Evolutionary conservation across 2,888 invertebrate species (phyloP).

Genomic region (Cerastis rubricosa): DNA sequence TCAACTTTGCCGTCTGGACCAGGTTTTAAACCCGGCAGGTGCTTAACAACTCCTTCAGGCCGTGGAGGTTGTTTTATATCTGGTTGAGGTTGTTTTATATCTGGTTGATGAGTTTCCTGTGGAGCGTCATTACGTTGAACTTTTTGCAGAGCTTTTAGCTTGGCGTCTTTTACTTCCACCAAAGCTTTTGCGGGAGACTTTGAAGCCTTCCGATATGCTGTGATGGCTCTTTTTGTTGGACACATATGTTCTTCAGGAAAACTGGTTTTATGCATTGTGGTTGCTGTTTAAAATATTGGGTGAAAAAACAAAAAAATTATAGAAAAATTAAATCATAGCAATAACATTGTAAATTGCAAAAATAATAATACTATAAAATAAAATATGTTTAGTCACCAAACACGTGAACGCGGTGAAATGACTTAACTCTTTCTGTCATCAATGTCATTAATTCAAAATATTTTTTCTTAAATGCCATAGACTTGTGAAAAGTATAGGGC

Average conservation of each 20-base stretch:
- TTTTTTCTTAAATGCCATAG: no score
- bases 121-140: not conserved
- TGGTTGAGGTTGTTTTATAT: slow-evolving; percentile 18
- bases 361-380: no score
- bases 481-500: no score
- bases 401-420: no score
- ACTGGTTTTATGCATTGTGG: not conserved
- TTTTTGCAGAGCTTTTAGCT: slow-evolving; percentile 47
- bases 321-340: no score
- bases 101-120: not conserved
- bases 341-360: no score
- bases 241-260: slow-evolving; percentile 83
- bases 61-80: slow-evolving; percentile 50
- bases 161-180: slow-evolving; percentile 69
- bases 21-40: slow-evolving; percentile 86
- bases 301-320: no score
- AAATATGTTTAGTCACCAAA: no score
- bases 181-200: slow-evolving; percentile 72
- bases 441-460: no score
- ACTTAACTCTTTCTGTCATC: no score
- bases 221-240: slow-evolving; percentile 75
- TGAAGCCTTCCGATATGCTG: slow-evolving; percentile 83
- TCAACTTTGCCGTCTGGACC: slow-evolving; percentile 94
- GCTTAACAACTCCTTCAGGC: slow-evolving; percentile 66
- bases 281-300: not conserved